phyloP scores from a whole-genome alignment of 2,113 vertebrate species.

The Speoplatyrhinus poulsoni region DNA sequence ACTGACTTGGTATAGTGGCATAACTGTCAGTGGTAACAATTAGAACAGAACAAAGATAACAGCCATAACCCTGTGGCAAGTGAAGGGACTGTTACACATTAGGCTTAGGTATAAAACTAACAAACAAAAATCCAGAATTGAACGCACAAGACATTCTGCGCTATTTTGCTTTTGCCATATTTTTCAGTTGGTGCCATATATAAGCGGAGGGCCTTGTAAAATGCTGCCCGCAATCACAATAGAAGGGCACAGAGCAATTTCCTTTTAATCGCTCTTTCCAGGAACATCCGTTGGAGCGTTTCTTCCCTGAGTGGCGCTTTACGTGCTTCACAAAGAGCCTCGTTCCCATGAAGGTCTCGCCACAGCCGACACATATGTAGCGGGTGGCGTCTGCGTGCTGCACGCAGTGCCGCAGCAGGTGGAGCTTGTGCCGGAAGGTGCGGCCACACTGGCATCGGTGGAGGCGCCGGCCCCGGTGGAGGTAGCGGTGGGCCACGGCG shows the following conservation, averaged over 20 bases:
- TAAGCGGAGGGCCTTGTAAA: slow-evolving; percentile 76
- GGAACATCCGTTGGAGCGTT: not conserved
- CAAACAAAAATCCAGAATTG: too few relatives aligned
- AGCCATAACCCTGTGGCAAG: too few relatives aligned
- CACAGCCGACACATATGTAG: slow-evolving; percentile 77
- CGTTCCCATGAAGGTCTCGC: slow-evolving; percentile 57
- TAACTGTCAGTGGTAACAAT: too few relatives aligned
- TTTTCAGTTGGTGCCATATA: slow-evolving; percentile 79
- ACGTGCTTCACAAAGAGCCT: slow-evolving; percentile 54
- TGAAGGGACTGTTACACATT: too few relatives aligned
- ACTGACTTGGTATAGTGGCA: too few relatives aligned
- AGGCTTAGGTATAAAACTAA: too few relatives aligned
- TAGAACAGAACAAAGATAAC: too few relatives aligned
- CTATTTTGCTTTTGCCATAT: slow-evolving; percentile 37
- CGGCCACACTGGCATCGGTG: slow-evolving; percentile 77
- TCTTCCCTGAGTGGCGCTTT: slow-evolving; percentile 12
- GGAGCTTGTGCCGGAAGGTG: slow-evolving; percentile 66
- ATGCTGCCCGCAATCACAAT: slow-evolving; percentile 71
- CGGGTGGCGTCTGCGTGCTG: slow-evolving; percentile 71
- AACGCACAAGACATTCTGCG: slow-evolving; percentile 2
- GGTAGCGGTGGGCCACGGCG: slow-evolving; percentile 74
- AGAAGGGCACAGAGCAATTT: slow-evolving; percentile 65
- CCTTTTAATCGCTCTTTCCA: slow-evolving; percentile 26
- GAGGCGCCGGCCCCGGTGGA: slow-evolving; percentile 61
- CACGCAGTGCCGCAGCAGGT: slow-evolving; percentile 78